Conservation (phyloP, 2,113 vertebrate genomes). For the Leucosticte australis region DNA sequence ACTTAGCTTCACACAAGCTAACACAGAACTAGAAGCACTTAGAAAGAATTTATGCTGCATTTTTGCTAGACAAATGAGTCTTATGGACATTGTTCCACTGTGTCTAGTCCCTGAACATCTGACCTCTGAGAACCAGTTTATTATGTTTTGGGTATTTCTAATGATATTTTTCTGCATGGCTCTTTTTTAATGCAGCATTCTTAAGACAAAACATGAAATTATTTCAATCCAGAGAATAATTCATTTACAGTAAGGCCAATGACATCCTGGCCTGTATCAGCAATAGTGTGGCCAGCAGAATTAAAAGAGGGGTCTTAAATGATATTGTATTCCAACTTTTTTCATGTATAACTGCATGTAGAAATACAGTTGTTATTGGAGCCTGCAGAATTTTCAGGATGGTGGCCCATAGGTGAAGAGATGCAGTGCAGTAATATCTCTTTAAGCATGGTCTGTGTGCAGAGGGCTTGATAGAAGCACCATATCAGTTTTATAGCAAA, state of each 20-base stretch:
- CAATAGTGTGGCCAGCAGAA: neutral
- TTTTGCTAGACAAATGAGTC: neutral
- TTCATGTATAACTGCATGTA: neutral
- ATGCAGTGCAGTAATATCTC: neutral
- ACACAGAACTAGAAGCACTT: neutral
- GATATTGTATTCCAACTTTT: neutral
- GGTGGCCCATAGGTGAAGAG: neutral
- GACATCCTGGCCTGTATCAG: neutral
- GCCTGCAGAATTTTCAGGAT: neutral
- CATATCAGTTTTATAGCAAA: neutral
- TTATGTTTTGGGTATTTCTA: neutral
- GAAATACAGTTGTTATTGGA: neutral
- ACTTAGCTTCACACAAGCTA: neutral
- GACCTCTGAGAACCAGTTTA: neutral
- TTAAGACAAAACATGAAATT: neutral
- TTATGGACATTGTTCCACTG: neutral
- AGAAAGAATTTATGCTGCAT: neutral
- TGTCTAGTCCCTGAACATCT: neutral
- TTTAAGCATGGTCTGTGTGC: neutral
- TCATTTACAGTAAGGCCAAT: neutral
- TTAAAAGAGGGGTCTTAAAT: neutral
- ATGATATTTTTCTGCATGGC: neutral
- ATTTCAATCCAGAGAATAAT: neutral
- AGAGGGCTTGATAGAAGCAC: neutral
- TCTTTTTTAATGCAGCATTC: neutral